Evolutionary conservation across 30 jellyfish, hydroid and myxozoan genomes (phyloP).

Genomic region (Rhopilema esculentum): DNA sequence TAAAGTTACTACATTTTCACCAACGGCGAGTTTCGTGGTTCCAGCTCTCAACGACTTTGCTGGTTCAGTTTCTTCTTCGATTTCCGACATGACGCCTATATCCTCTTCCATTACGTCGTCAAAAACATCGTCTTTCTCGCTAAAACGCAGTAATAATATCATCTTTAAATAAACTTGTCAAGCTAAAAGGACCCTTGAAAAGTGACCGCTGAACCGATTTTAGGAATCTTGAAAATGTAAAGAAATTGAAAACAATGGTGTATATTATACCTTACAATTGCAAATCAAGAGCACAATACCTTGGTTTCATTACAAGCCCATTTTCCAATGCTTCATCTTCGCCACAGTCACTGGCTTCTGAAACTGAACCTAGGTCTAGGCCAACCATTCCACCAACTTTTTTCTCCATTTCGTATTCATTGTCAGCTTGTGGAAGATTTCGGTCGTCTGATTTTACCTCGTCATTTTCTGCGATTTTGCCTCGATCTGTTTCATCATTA

Average conservation of each 20-base stretch:
- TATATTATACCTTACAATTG: no score
- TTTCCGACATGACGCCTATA: not conserved
- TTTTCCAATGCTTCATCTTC: not conserved
- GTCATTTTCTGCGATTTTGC: not conserved
- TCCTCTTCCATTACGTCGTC: not conserved
- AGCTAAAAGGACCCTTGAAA: no score
- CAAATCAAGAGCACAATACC: not conserved
- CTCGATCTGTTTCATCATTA: not conserved
- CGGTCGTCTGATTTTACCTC: not conserved
- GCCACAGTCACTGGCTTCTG: not conserved
- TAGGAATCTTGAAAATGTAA: no score
- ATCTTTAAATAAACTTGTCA: no score
- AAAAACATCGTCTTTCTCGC: not conserved
- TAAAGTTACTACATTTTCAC: constrained; percentile 24
- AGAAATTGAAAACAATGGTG: no score
- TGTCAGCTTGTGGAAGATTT: no score
- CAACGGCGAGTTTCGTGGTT: constrained; percentile 38
- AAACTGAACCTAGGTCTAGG: not conserved
- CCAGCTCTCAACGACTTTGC: constrained; percentile 31
- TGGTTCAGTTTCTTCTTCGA: constrained; percentile 56
- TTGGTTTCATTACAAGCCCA: not conserved
- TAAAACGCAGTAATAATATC: not conserved
- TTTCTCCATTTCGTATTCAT: not conserved
- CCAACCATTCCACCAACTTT: not conserved
- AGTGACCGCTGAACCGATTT: no score